Evolutionary conservation across 2,797 vertebrate genomes (phyloP).

Genomic region (Poecilia velifera): DNA sequence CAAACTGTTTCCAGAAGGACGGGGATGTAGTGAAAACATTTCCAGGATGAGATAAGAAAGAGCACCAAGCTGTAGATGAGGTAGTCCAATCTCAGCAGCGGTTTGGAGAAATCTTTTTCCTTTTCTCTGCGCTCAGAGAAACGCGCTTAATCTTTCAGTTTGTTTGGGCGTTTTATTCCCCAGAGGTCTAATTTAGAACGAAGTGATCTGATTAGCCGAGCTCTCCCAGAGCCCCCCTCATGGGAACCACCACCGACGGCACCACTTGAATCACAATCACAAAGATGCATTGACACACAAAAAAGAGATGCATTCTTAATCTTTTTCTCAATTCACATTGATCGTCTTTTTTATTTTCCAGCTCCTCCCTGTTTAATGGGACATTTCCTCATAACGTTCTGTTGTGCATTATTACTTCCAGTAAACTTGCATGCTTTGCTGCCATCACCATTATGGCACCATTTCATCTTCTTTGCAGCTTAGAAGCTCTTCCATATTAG

Average conservation of each 20-base stretch:
- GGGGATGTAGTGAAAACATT: constrained; percentile 49
- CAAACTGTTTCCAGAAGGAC: constrained; percentile 27
- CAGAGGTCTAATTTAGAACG: constrained; percentile 74
- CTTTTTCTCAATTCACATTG: constrained; percentile 36
- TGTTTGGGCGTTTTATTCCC: constrained; percentile 72
- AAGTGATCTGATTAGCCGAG: constrained; percentile 71
- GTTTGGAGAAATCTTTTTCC: constrained; percentile 47
- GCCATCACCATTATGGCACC: neutral
- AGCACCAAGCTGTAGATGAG: constrained; percentile 30
- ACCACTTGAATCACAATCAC: constrained; percentile 69
- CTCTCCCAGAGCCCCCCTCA: constrained; percentile 61
- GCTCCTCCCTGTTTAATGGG: constrained; percentile 27
- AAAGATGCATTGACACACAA: constrained; percentile 61
- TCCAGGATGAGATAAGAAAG: constrained; percentile 54
- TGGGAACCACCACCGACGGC: constrained; percentile 62
- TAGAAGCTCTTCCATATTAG: too few species aligned
- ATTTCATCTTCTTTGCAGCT: neutral
- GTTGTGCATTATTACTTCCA: neutral
- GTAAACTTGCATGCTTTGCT: neutral
- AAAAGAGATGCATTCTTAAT: constrained; percentile 45
- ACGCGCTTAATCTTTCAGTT: constrained; percentile 69
- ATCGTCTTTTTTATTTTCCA: constrained; percentile 20
- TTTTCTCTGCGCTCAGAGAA: constrained; percentile 57
- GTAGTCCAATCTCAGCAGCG: constrained; percentile 40
- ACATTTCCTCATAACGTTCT: constrained; percentile 33